Evolutionary conservation across 2,888 invertebrate genomes (phyloP).

Genomic region (Phyto melanocephala): DNA sequence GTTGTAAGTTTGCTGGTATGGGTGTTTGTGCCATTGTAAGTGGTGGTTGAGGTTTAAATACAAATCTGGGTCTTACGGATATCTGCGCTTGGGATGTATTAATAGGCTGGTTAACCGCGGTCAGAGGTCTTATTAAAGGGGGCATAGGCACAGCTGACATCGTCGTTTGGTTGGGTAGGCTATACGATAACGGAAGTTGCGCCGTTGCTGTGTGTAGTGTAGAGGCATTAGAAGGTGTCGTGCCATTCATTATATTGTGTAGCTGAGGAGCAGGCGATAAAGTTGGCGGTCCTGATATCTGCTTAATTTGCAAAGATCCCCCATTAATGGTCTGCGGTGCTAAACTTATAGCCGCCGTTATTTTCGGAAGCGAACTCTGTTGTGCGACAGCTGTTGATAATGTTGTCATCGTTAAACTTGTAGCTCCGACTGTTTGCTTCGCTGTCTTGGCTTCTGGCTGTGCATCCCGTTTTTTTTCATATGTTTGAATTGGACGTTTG

Average conservation of each 20-base stretch:
- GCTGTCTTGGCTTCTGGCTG: no score
- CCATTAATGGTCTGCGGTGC: constrained; percentile 46
- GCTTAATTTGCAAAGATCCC: constrained; percentile 46
- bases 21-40: neutral
- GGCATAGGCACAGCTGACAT: constrained; percentile 14
- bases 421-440: constrained; percentile 8
- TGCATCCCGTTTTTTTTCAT: neutral
- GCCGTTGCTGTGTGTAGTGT: neutral
- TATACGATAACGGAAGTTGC: constrained; percentile 12
- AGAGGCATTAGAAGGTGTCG: neutral
- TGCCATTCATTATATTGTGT: neutral
- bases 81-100: neutral
- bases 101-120: neutral
- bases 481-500: neutral
- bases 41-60: neutral
- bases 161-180: constrained; percentile 27
- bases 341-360: constrained; percentile 64
- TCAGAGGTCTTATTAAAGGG: neutral
- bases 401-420: constrained; percentile 3
- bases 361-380: constrained; percentile 51
- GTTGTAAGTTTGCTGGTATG: neutral
- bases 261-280: neutral
- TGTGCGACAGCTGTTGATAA: neutral
- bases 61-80: neutral
- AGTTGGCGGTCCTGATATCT: constrained; percentile 12